A percentile compares a stretch with the other conserved stretches of the same genome.
Evolutionary conservation across 2,113 vertebrate genomes (phyloP).

Genomic region (Scophthalmus maximus): DNA sequence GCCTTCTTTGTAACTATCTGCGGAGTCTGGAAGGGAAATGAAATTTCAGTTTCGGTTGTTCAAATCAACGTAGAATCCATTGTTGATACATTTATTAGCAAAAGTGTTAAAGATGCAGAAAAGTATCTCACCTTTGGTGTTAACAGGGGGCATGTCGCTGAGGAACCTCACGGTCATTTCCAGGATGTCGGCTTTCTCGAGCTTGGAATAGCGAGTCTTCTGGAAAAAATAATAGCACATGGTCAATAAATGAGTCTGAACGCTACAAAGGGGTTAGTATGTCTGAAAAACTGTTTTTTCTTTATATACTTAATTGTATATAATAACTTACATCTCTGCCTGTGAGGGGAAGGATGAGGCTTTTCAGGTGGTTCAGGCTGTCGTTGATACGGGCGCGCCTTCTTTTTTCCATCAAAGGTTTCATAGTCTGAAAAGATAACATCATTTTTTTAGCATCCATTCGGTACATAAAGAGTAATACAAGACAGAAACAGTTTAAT

Average conservation of each 20-base stretch:
- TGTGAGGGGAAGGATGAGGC: constrained; percentile 87
- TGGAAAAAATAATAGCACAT: constrained; percentile 47
- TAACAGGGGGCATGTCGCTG: constrained; percentile 77
- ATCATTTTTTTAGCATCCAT: constrained; percentile 20
- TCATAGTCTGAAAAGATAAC: constrained; percentile 83
- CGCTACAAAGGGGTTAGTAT: rapidly evolving
- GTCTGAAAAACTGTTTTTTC: not conserved
- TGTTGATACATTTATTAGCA: not conserved
- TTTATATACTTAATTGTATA: not conserved
- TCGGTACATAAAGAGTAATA: not conserved
- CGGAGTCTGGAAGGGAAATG: constrained; percentile 52
- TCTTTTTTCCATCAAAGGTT: constrained; percentile 88
- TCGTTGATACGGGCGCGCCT: constrained; percentile 89
- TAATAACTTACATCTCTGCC: constrained; percentile 87
- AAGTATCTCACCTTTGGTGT: constrained; percentile 78
- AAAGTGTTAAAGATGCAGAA: not conserved
- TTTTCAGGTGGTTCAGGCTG: constrained; percentile 87
- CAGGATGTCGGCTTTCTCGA: constrained; percentile 93
- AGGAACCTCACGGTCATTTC: constrained; percentile 94
- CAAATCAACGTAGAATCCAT: not conserved
- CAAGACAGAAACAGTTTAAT: not conserved
- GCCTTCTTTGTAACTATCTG: constrained; percentile 85
- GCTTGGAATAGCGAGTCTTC: constrained; percentile 86
- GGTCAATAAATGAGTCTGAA: not conserved
- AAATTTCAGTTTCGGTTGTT: constrained; percentile 33